Base-by-base conservation (phyloP, 2,888 invertebrate genomes). In the Andrena bicolor region DNA sequence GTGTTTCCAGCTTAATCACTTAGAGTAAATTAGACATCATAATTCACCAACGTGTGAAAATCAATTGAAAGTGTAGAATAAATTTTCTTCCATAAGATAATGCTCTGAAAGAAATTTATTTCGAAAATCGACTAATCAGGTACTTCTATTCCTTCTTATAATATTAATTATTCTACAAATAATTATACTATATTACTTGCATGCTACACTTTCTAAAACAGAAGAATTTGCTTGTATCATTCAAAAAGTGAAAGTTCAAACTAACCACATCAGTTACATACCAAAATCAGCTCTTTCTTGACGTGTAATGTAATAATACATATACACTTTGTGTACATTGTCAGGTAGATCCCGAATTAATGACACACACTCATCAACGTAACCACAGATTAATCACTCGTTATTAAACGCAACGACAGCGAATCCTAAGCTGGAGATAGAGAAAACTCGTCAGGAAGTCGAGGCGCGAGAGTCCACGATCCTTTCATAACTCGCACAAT, bases 401-500 rank as follows among this genome's bases (percentile, higher is more conserved):
- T 10, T 5, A 41, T 16, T 41, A 16, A n/a, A 53, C 32, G 20
- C 64, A 32, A 41, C 53, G 35, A 56, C 56, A 73, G 65, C 41
- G 73, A 64, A 56, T 41, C 41, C 16, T 20, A 73, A 68, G 35
- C 58, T 13, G 23, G 56, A 56, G 56, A 13, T 26, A 56, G 56
- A 48, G 48, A 60, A 49, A 75, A 35, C 66, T 58, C 73, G 8
- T 30, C 16, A 5, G 8, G 20, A 60, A 53, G 51, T 13, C 68
- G 20, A 35, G 68, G 64, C 20, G 63, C 56, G 68, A 76, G 72
- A 73, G 64, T 65, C 56, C 53, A 23, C 20, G 41, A 48, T 72
- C 32, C 64, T 70, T 82, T 76, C 66, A 63, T 73, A 83, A 76
- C 70, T 78, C 66, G 68, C 49, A 64, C 80, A 71, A 74, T 53